These are phyloP conservation scores for Pharmacophagus antenor DNA, from an alignment of 2,888 invertebrate genomes.

Conservation along the genomic window DNA sequence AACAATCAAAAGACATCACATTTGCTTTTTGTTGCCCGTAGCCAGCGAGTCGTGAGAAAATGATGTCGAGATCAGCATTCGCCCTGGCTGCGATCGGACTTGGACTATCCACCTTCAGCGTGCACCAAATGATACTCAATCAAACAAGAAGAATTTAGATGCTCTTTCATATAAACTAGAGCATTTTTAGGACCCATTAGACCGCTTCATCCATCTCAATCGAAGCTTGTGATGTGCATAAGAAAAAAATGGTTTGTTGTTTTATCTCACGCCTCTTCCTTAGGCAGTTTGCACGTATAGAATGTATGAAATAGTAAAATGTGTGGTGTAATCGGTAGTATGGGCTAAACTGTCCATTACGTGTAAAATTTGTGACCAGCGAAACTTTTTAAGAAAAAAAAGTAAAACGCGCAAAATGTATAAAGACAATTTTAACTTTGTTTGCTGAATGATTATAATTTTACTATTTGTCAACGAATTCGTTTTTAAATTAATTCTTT, in stretches of 20 bases:
- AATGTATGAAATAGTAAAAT: constrained; percentile 21
- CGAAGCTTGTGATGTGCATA: constrained; percentile 27
- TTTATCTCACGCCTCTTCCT: constrained; percentile 18
- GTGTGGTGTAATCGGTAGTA: constrained; percentile 11
- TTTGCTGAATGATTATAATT: constrained; percentile 35
- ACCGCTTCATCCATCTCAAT: constrained; percentile 29
- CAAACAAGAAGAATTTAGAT: constrained; percentile 67
- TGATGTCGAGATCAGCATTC: constrained; percentile 80
- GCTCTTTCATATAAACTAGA: constrained; percentile 28
- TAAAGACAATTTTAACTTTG: constrained; percentile 52
- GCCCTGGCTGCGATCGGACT: constrained; percentile 81
- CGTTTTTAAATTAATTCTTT: constrained; percentile 37
- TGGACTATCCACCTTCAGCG: constrained; percentile 82
- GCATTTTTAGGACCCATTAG: constrained; percentile 12
- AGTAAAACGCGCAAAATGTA: constrained; percentile 46
- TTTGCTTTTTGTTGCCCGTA: constrained; percentile 52
- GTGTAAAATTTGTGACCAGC: constrained; percentile 15
- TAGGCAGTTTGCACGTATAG: constrained; percentile 19
- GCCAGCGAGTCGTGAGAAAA: constrained; percentile 78
- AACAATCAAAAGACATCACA: no score
- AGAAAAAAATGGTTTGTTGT: constrained; percentile 22
- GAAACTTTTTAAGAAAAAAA: constrained; percentile 43
- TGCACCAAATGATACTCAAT: constrained; percentile 81
- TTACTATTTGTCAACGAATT: constrained; percentile 28
- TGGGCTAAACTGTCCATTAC: constrained; percentile 20